Base-by-base conservation (phyloP, 2,888 invertebrate species). In the Rotaria macrura region DNA sequence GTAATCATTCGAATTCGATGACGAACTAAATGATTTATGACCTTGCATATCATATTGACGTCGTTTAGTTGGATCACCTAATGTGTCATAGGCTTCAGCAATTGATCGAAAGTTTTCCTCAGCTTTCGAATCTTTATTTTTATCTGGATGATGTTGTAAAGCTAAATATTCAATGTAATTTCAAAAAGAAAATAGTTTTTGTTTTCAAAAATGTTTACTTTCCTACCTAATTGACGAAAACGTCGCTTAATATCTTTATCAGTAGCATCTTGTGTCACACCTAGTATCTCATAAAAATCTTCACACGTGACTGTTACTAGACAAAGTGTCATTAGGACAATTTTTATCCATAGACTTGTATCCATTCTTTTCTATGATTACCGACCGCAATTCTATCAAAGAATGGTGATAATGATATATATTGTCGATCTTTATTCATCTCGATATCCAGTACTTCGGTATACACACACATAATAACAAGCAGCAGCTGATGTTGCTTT, bases 101-200 rank as follows among this genome's bases (percentile, higher is more conserved):
- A 86, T 86, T 34, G 84, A 74, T 52, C 86, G 84, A 43, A 86
- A 86, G 52, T 84, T 84, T 20, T 49, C 72, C 40, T 86, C 86
- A 74, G 86, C 84, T 55, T 84, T 84, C 55, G 86, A 84, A 54
- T 86, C 84, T 84, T 84, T 86, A 55, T 57, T 52, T 57, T 74
- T 84, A 84, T 83, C 86, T 47, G 86, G 86, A 47, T 86, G 86
- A 83, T 86, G 84, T 84, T 86, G 65, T 65, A 86, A 72, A 29
- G 86, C 86, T 34, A 84, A 34, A 74, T n/a, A n/a, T n/a, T n/a
- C n/a, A n/a, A 34, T 40, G 0, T 29, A 29, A 74, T 25, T 23
- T 0, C 17, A 25, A 74, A 40, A 29, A 2, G 29, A 29, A n/a
- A 57, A 25, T 57, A 4, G 17, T 65, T 29, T 3, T 12, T 49